phyloP scores from a whole-genome alignment of 92 coral and sea anemone species.

The Actinernus sp. region DNA sequence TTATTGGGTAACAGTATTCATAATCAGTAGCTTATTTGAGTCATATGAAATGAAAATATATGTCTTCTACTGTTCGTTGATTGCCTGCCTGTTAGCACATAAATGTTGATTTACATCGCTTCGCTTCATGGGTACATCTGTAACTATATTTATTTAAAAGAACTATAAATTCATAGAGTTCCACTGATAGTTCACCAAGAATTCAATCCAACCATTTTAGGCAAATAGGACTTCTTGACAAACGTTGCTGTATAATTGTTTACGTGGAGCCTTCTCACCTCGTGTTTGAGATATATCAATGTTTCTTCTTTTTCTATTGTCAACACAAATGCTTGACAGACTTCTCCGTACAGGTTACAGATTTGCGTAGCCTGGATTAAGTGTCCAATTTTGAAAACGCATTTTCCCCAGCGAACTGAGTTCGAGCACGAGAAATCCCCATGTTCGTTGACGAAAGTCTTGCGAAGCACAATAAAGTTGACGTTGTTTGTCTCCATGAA shows the following conservation, averaged over 20 bases:
- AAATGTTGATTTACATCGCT: too few relatives aligned
- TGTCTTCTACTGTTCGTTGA: too few relatives aligned
- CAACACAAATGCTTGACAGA: not conserved
- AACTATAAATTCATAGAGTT: conserved; percentile 88
- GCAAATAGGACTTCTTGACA: not conserved
- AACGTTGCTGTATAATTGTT: not conserved
- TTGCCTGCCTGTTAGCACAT: too few relatives aligned
- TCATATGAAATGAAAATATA: too few relatives aligned
- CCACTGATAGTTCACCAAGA: conserved; percentile 78
- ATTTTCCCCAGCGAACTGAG: not conserved
- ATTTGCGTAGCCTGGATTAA: not conserved
- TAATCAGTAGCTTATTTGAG: too few relatives aligned
- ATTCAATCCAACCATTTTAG: conserved; percentile 9
- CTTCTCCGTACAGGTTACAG: not conserved
- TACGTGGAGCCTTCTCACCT: not conserved
- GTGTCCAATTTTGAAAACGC: not conserved
- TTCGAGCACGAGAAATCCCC: not conserved
- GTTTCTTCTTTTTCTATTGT: not conserved
- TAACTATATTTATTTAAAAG: too few relatives aligned
- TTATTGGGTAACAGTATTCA: too few relatives aligned
- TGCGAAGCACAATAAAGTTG: not conserved
- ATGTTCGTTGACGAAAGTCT: not conserved
- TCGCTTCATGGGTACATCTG: too few relatives aligned
- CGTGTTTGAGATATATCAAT: not conserved
- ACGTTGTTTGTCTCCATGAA: not conserved